Percentiles rank a stretch among this genome's conserved stretches.
Evolutionary conservation across 2,888 invertebrate genomes (phyloP).

Genomic region (Drosophila pseudotalamancana): DNA sequence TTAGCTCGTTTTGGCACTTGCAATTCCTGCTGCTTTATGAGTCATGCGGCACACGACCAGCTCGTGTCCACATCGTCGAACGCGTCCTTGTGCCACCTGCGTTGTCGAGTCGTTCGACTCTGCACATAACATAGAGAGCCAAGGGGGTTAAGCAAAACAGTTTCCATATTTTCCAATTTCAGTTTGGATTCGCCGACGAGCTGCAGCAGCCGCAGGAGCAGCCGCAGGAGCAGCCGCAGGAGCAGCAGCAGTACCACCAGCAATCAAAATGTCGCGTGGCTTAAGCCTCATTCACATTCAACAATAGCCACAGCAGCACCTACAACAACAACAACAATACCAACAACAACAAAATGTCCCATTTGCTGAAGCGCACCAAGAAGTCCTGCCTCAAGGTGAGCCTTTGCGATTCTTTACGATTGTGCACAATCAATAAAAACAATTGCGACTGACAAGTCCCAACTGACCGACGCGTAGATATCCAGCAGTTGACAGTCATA

Average conservation of each 20-base stretch:
- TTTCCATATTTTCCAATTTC: slow-evolving; percentile 32
- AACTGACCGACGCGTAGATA: neutral
- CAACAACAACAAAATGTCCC: slow-evolving; percentile 70
- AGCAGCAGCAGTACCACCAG: slow-evolving; percentile 24
- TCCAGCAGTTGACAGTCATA: neutral
- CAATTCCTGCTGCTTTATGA: slow-evolving; percentile 55
- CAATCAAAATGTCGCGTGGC: slow-evolving; percentile 41
- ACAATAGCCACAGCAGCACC: slow-evolving; percentile 21
- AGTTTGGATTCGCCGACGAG: slow-evolving; percentile 71
- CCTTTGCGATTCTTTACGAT: slow-evolving; percentile 5
- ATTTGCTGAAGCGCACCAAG: slow-evolving; percentile 83
- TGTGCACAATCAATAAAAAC: slow-evolving; percentile 60
- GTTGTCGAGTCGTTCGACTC: slow-evolving; percentile 3
- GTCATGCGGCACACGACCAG: slow-evolving; percentile 46
- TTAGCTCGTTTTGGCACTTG: slow-evolving; percentile 44
- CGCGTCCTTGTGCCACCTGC: slow-evolving; percentile 56
- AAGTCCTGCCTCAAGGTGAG: slow-evolving; percentile 84
- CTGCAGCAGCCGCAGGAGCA: slow-evolving; percentile 54
- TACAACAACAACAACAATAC: slow-evolving; percentile 7
- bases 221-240: slow-evolving; percentile 24
- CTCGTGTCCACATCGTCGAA: neutral
- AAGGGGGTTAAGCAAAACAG: slow-evolving; percentile 9
- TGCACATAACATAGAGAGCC: neutral
- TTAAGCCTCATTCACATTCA: slow-evolving; percentile 1
- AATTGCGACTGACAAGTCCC: neutral